These are phyloP conservation scores for Lottia scabra DNA, from an alignment of 2,888 invertebrate species.

Conservation along the genomic window DNA sequence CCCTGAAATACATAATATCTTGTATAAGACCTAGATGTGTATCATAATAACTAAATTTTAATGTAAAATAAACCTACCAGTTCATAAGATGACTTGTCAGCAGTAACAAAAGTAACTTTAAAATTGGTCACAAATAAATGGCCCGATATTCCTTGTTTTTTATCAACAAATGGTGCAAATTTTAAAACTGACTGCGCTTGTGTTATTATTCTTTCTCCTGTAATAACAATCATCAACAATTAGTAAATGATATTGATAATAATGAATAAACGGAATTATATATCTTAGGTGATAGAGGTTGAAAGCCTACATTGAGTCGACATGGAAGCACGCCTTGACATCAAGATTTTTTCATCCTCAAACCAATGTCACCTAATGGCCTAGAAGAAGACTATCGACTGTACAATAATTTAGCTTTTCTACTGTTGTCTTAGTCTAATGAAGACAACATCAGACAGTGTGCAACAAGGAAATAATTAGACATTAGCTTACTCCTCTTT, in stretches of 20 bases:
- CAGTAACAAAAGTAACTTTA: conserved; percentile 87
- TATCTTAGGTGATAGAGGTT: no score
- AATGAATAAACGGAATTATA: conserved; percentile 2
- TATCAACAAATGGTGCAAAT: conserved; percentile 84
- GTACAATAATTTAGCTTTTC: no score
- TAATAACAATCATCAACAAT: conserved; percentile 28
- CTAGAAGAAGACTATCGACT: no score
- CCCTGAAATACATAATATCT: no score
- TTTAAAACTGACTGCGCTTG: conserved; percentile 85
- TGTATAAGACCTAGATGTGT: no score
- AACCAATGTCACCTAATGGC: no score
- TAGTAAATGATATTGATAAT: no score
- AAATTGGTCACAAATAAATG: conserved; percentile 91
- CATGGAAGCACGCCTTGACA: no score
- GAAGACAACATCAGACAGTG: not conserved
- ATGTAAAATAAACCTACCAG: not conserved
- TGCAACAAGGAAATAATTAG: not conserved
- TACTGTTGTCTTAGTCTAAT: not conserved
- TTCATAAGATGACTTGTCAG: conserved; percentile 69
- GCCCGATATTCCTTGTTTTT: conserved; percentile 84
- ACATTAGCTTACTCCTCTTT: not conserved
- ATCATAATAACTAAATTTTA: no score
- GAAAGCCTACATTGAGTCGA: no score
- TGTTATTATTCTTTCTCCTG: conserved; percentile 85
- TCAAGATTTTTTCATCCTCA: no score